These are phyloP conservation scores for Pontoporia blainvillei DNA, from an alignment of 2,113 vertebrate genomes.

Conservation along the genomic window DNA sequence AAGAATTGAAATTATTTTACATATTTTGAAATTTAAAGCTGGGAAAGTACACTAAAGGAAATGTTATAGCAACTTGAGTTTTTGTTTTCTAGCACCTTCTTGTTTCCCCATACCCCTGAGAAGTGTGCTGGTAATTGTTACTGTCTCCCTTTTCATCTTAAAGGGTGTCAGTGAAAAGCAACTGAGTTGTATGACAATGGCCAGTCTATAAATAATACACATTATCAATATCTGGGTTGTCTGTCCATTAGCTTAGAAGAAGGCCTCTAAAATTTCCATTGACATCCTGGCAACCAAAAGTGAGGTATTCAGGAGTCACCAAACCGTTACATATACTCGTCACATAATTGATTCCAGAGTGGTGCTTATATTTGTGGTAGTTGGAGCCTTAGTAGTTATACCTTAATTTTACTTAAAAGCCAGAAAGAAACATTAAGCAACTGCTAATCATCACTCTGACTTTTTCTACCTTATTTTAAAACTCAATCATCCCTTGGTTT, in stretches of 20 bases:
- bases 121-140: not conserved
- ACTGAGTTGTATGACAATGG: not conserved
- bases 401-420: conserved; percentile 31
- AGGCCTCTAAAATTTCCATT: not conserved
- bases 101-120: not conserved
- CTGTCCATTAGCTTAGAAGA: not conserved
- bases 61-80: not conserved
- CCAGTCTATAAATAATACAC: not conserved
- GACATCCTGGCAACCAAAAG: not conserved
- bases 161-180: not conserved
- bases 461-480: conserved; percentile 26
- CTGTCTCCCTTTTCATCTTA: not conserved
- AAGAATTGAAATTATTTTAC: conserved; percentile 11
- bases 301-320: not conserved
- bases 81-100: not conserved
- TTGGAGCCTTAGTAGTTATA: not conserved
- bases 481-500: not conserved
- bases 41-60: not conserved
- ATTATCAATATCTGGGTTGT: not conserved
- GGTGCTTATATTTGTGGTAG: not conserved
- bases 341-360: not conserved
- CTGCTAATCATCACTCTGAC: not conserved
- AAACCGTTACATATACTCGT: not conserved
- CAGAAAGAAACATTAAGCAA: conserved; percentile 2
- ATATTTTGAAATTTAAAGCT: not conserved